Evolutionary conservation across 2,797 vertebrate species (phyloP), one percentile per base, ranked within the genome.

Genomic region (Eulemur albifrons): DNA sequence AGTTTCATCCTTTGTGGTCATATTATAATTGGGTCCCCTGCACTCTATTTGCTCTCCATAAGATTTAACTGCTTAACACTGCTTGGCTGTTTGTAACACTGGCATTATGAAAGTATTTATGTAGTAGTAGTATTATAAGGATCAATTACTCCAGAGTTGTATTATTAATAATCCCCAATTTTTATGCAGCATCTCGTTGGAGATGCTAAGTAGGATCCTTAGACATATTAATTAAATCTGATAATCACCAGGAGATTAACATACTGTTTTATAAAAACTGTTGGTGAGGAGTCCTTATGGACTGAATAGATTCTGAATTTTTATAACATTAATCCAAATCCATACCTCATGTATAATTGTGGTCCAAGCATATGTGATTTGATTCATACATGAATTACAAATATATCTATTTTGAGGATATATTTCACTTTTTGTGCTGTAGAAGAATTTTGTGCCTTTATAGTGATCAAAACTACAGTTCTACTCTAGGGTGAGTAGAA

Each of bases 141-240:
- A 85, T 96, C 91, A 92, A 27, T 95, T 95, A 84, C 88, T 93
- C 76, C 18, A 82, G 80, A 86, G 92, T 82, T 91, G 79, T 90
- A 72, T 95, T 87, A 95, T 52, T 40, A 94, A 17, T 79, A 97
- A 85, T 96, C 88, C 76, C 54, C 38, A 54, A 82, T 95, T 95
- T 88, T 86, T 86, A 76, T 94, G 69, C 80, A 89, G 12, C 48
- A 18, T 90, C 79, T 95, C 52, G 21, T 73, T 97, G 75, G 88
- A 89, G 27, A 61, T 88, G 57, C 93, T 88, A 92, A 95, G 76
- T 96, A 77, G 87, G 52, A 86, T 96, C 61, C 32, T 93, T 81
- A 88, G 65, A 91, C 88, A 61, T 54, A 82, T 93, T 93, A 96
- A 91, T 95, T 81, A 88, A 95, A 88, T 95, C 89, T 82, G 32